Conservation (phyloP, 2,113 vertebrate genomes). For the Ciconia boyciana region DNA sequence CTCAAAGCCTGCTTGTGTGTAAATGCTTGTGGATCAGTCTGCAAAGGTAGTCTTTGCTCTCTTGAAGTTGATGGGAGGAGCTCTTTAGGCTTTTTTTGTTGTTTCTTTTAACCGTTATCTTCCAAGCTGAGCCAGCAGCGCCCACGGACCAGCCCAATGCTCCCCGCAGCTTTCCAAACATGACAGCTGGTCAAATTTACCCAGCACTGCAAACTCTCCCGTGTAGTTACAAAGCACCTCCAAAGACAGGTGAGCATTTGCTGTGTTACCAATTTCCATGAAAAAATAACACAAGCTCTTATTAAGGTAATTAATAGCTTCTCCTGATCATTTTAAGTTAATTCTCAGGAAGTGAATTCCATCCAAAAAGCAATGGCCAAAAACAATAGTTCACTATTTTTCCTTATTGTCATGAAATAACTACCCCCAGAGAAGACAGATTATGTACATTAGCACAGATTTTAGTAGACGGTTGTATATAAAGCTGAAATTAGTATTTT, state of each 20-base stretch:
- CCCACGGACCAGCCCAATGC: fast-evolving
- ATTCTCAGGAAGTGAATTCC: neutral
- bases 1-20: neutral
- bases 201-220: neutral
- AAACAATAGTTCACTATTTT: neutral
- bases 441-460: neutral
- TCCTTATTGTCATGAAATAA: neutral
- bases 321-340: neutral
- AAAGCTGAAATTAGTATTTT: neutral
- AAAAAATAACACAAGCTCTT: neutral
- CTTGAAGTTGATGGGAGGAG: neutral
- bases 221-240: neutral
- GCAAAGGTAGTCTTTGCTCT: neutral
- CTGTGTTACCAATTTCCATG: neutral
- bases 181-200: neutral
- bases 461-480: neutral
- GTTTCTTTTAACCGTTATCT: neutral
- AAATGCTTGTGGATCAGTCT: neutral
- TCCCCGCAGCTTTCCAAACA: neutral
- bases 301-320: slow-evolving; percentile 16
- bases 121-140: neutral
- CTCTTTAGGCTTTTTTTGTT: neutral
- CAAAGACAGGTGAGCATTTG: neutral
- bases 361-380: neutral
- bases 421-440: neutral